phyloP scores from a whole-genome alignment of 2,888 invertebrate species.

The Rhynchonema sp. region DNA sequence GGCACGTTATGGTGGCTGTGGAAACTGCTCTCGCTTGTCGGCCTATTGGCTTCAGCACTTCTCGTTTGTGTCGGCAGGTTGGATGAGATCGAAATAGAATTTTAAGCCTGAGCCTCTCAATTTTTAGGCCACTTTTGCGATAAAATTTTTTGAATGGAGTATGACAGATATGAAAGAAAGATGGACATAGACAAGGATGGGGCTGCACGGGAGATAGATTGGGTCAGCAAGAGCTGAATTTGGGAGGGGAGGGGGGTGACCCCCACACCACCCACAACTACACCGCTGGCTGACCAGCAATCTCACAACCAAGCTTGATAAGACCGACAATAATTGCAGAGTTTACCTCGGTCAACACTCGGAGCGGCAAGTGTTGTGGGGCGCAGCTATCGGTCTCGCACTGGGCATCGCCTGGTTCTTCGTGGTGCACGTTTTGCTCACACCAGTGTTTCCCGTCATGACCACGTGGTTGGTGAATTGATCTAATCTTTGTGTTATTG shows the following conservation, averaged over 20 bases:
- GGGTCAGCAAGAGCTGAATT: too few relatives aligned
- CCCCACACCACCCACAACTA: too few relatives aligned
- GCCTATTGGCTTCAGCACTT: neutral
- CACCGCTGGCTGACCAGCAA: too few relatives aligned
- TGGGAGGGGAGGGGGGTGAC: too few relatives aligned
- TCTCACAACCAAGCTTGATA: too few relatives aligned
- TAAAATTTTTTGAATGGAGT: too few relatives aligned
- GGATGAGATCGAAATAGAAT: too few relatives aligned
- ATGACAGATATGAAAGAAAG: too few relatives aligned
- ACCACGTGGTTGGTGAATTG: slow-evolving; percentile 59
- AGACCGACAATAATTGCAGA: slow-evolving; percentile 45
- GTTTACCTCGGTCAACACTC: slow-evolving; percentile 73
- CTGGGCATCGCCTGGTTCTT: slow-evolving; percentile 63
- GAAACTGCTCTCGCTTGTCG: neutral
- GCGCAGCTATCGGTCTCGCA: slow-evolving; percentile 49
- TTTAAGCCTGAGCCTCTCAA: too few relatives aligned
- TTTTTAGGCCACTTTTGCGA: too few relatives aligned
- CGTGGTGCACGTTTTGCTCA: slow-evolving; percentile 54
- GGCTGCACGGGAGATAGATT: too few relatives aligned
- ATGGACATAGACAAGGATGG: too few relatives aligned
- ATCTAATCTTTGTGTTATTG: neutral
- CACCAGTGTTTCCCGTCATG: slow-evolving; percentile 62
- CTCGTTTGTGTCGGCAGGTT: neutral
- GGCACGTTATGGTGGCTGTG: neutral
- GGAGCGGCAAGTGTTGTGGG: slow-evolving; percentile 56